Percentiles rank a stretch among this genome's conserved stretches.
Conservation (phyloP, 2,113 vertebrate genomes). For the Bombycilla garrulus region DNA sequence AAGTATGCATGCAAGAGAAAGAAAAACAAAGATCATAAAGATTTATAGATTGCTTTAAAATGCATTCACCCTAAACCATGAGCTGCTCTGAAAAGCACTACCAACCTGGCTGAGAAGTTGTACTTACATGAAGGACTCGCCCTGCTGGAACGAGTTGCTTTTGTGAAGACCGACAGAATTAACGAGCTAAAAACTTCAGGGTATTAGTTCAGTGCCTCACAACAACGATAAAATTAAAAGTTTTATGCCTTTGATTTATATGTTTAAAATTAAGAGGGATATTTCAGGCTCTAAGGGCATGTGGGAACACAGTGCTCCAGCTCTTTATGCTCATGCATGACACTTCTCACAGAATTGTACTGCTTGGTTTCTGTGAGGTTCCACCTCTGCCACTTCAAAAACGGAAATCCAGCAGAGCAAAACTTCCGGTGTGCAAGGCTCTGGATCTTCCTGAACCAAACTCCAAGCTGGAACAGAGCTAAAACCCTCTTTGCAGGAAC, state of each 20-base stretch:
- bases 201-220: slow-evolving; percentile 9
- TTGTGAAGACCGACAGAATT: slow-evolving; percentile 39
- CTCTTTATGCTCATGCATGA: background rate
- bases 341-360: background rate
- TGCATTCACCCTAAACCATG: slow-evolving; percentile 40
- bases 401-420: background rate
- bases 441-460: background rate
- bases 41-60: slow-evolving; percentile 66
- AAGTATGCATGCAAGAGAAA: slow-evolving; percentile 28
- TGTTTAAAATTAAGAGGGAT: background rate
- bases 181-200: slow-evolving; percentile 35
- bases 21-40: slow-evolving; percentile 63
- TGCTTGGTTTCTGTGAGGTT: background rate
- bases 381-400: background rate
- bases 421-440: background rate
- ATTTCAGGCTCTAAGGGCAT: background rate
- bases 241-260: background rate
- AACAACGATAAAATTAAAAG: background rate
- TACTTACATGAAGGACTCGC: background rate
- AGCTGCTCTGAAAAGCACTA: slow-evolving; percentile 21
- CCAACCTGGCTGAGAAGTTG: background rate
- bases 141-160: background rate
- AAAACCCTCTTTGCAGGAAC: background rate
- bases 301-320: background rate
- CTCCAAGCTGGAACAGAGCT: background rate